Conservation (phyloP, 2,113 vertebrate genomes). For the Cyanoramphus novaezelandiae region DNA sequence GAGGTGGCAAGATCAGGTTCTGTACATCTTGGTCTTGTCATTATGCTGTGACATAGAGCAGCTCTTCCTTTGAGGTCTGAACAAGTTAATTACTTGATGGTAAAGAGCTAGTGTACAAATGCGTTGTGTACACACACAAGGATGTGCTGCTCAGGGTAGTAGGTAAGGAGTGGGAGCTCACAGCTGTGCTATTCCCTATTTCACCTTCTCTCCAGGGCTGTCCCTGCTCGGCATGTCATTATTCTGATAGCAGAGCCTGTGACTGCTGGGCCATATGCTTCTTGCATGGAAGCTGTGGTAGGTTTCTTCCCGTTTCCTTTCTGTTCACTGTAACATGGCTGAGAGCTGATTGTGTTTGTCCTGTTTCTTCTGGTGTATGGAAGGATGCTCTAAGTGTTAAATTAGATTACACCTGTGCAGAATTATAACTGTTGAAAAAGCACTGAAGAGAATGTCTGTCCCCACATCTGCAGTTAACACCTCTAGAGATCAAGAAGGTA, state of each 20-base stretch:
- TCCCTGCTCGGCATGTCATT: neutral
- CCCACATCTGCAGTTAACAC: neutral
- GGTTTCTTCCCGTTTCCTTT: neutral
- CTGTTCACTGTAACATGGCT: neutral
- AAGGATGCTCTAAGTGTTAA: neutral
- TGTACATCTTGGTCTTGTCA: neutral
- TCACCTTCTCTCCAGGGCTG: neutral
- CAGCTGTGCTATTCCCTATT: too few species aligned
- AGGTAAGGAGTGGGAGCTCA: neutral
- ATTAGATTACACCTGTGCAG: neutral
- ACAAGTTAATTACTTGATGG: neutral
- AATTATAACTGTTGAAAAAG: neutral
- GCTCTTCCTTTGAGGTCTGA: neutral
- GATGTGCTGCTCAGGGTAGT: neutral
- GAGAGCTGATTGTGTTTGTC: neutral
- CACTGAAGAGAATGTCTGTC: neutral
- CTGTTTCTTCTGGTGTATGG: neutral
- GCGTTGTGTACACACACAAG: neutral
- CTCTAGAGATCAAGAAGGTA: neutral
- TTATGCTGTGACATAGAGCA: neutral
- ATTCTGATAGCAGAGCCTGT: neutral
- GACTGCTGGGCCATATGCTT: neutral
- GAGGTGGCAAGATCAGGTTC: neutral
- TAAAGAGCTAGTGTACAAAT: neutral
- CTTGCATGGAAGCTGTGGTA: neutral